Evolutionary conservation across 2,888 invertebrate species (phyloP).

Genomic region (Siphlonurus alternatus): DNA sequence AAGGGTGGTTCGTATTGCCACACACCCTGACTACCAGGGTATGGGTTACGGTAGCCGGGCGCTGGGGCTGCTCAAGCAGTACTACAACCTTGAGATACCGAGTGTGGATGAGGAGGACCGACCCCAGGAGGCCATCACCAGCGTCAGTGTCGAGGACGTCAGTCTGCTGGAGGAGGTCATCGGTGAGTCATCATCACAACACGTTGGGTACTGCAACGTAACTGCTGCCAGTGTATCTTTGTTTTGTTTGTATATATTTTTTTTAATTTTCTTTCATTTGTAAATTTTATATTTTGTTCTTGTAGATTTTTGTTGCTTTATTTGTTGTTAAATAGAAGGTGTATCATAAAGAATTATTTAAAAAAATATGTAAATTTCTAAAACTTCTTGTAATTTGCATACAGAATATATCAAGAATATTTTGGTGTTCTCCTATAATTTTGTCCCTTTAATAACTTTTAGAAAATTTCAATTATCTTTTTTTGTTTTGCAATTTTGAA

Average conservation of each 20-base stretch:
- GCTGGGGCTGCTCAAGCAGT: conserved; percentile 64
- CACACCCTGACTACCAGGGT: conserved; percentile 94
- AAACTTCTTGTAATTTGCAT: no score
- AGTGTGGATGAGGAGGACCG: conserved; percentile 41
- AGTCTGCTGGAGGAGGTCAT: conserved; percentile 53
- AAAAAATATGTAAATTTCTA: no score
- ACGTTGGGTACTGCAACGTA: no score
- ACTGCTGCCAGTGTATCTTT: no score
- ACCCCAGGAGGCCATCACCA: conserved; percentile 27
- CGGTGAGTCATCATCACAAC: conserved; percentile 30
- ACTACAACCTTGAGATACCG: conserved; percentile 69
- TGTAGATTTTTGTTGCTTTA: not conserved
- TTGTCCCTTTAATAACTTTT: no score
- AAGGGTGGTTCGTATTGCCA: conserved; percentile 88
- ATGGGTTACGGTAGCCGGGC: conserved; percentile 96
- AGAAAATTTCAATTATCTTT: no score
- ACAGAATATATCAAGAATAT: no score
- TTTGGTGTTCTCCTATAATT: no score
- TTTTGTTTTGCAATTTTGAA: not conserved
- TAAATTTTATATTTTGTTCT: not conserved
- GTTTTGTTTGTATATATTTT: conserved; percentile 21
- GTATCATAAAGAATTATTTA: no score
- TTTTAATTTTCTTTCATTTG: not conserved
- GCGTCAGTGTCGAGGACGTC: conserved; percentile 37
- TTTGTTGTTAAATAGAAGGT: no score